Percentiles rank a stretch among this genome's conserved stretches.
These are phyloP conservation scores for Poecilia wingei DNA, from an alignment of 2,797 vertebrate species.

Conservation along the genomic window DNA sequence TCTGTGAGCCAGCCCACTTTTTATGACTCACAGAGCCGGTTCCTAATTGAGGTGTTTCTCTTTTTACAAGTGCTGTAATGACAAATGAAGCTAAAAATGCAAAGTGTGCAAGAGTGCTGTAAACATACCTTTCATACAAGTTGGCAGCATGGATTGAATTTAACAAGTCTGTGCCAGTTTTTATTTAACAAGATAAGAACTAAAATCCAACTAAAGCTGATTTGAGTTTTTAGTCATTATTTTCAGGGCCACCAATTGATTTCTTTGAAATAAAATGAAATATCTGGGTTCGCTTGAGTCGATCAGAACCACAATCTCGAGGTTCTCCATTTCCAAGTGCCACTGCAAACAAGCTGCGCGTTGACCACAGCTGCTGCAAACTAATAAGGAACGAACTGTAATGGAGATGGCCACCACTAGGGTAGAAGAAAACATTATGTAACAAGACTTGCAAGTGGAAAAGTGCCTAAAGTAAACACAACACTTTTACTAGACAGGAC, in stretches of 20 bases:
- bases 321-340: too few species aligned
- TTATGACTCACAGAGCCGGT: conserved; percentile 38
- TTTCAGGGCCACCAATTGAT: too few species aligned
- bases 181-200: neutral
- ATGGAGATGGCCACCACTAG: too few species aligned
- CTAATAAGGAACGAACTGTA: too few species aligned
- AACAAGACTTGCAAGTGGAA: too few species aligned
- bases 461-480: neutral
- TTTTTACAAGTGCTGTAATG: neutral
- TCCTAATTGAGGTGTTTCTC: conserved; percentile 3
- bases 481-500: neutral
- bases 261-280: too few species aligned
- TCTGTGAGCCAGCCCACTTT: neutral
- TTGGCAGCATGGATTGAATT: neutral
- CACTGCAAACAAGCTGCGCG: too few species aligned
- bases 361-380: too few species aligned
- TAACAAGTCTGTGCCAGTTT: conserved; percentile 1
- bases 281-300: too few species aligned
- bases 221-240: too few species aligned
- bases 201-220: neutral
- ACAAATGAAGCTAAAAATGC: conserved; percentile 8
- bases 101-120: neutral
- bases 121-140: neutral
- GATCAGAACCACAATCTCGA: too few species aligned
- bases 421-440: too few species aligned